Conservation (phyloP, 2,797 vertebrate genomes). For the Galagoides demidoff region DNA sequence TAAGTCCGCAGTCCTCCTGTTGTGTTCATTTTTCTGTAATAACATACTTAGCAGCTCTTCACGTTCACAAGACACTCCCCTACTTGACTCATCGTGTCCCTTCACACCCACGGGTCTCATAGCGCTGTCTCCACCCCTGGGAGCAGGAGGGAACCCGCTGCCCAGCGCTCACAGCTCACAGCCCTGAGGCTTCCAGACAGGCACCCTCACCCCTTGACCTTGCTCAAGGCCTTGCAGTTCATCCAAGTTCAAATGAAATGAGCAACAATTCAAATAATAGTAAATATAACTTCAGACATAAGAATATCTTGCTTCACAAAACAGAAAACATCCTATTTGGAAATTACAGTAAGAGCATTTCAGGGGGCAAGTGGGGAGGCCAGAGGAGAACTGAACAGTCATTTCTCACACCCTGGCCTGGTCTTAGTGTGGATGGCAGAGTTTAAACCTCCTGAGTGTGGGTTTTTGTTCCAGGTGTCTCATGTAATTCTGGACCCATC, state of each 20-base stretch:
- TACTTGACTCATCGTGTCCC: rapidly evolving
- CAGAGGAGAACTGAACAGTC: not conserved
- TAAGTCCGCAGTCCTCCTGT: not conserved
- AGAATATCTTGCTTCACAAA: not conserved
- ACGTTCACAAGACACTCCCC: not conserved
- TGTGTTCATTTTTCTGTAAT: not conserved
- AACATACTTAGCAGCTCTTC: not conserved
- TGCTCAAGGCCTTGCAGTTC: not conserved
- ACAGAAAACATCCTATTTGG: not conserved
- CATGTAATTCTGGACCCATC: slow-evolving; percentile 63
- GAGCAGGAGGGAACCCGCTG: not conserved
- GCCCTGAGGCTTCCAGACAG: not conserved
- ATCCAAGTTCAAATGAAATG: not conserved
- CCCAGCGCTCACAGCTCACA: not conserved
- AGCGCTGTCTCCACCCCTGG: rapidly evolving
- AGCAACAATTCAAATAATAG: not conserved
- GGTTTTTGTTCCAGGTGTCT: not conserved
- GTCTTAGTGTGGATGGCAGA: not conserved
- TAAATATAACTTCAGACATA: not conserved
- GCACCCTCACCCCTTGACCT: not conserved
- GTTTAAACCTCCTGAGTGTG: not conserved
- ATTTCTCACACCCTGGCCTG: rapidly evolving
- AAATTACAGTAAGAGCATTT: not conserved
- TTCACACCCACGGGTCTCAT: not conserved
- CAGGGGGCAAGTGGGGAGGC: not conserved